Evolutionary conservation across 37 sponge, comb jelly and placozoan genomes (phyloP), one percentile per base, ranked within the genome.

Genomic region (Aplysina aerophoba): DNA sequence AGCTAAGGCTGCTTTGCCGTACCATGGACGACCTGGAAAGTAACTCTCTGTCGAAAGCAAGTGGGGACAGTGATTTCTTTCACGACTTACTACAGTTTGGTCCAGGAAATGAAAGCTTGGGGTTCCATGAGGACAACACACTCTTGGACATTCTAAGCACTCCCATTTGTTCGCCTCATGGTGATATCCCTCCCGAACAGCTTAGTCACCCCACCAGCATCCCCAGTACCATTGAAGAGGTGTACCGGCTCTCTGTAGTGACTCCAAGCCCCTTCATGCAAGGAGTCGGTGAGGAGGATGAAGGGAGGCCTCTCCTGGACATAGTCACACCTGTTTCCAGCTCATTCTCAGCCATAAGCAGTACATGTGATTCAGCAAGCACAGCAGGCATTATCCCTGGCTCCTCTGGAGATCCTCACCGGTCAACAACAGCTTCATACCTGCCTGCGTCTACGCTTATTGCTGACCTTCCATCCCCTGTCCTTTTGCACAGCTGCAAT

Each of bases 151-250:
- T 75, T 44, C 54, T 75, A 21, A 50, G 40, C 20, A 21, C 50
- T 4, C 78, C 78, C 50, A 75, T 75, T 44, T 75, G 54, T 19
- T 54, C 78, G 15, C 25, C 78, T 8, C 78, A 75, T 24, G 78
- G 50, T 5, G 33, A 36, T 24, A 17, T 75, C 37, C 78, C 78
- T 13, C 78, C 6, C 22, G 41, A 11, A 53, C 24, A 44, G 50
- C 50, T 44, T 8, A 44, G 3, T 44, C 50, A 40, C 53, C 31
- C 37, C 53, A 5, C 38, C 78, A 24, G 37, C 16, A 53, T 22
- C n/a, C 41, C 24, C 17, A 36, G 24, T 4, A 22, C 78, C 24
- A 44, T 36, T 40, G 38, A 75, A 53, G 44, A 41, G 16, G 37
- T 50, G 11, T 75, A 22, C 78, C 78, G 22, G 24, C 44, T 75